Evolutionary conservation across 2,888 invertebrate species (phyloP).

Genomic region (Philereme vetulata): DNA sequence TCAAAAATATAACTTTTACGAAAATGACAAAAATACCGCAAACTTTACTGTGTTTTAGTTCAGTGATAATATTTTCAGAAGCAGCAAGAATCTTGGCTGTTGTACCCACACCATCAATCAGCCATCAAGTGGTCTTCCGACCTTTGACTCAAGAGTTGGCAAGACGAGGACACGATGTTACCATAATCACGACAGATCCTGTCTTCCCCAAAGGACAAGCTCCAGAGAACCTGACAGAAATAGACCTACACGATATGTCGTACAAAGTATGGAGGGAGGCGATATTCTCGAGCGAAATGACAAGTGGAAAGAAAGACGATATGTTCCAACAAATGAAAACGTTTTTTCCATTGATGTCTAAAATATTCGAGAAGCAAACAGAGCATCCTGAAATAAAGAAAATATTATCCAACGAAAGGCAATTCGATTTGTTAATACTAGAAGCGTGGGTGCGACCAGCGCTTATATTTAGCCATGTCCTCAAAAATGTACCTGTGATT

Average conservation of each 20-base stretch:
- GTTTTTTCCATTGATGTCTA: constrained; percentile 7
- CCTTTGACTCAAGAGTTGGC: constrained; percentile 64
- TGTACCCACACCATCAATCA: constrained; percentile 66
- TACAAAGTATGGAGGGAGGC: constrained; percentile 42
- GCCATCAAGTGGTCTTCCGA: constrained; percentile 72
- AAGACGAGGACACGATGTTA: constrained; percentile 70
- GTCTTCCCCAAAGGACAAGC: constrained; percentile 48
- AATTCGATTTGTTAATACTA: constrained; percentile 68
- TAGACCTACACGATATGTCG: constrained; percentile 52
- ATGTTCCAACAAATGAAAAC: constrained; percentile 5
- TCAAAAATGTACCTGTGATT: constrained; percentile 62
- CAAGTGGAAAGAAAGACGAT: constrained; percentile 13
- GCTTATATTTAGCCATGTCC: constrained; percentile 58
- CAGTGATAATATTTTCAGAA: constrained; percentile 23
- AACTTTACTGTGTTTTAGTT: constrained; percentile 3
- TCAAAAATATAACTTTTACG: background rate
- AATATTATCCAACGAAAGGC: constrained; percentile 39
- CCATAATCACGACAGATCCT: constrained; percentile 68
- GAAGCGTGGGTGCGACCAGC: constrained; percentile 56
- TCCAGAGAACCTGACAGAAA: constrained; percentile 61
- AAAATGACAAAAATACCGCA: background rate
- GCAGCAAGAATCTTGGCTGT: constrained; percentile 47
- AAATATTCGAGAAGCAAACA: constrained; percentile 14
- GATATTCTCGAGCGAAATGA: constrained; percentile 12
- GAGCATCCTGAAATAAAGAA: constrained; percentile 41